Conservation (phyloP, 1,140 invertebrate species). For the Cotesia chilonis region DNA sequence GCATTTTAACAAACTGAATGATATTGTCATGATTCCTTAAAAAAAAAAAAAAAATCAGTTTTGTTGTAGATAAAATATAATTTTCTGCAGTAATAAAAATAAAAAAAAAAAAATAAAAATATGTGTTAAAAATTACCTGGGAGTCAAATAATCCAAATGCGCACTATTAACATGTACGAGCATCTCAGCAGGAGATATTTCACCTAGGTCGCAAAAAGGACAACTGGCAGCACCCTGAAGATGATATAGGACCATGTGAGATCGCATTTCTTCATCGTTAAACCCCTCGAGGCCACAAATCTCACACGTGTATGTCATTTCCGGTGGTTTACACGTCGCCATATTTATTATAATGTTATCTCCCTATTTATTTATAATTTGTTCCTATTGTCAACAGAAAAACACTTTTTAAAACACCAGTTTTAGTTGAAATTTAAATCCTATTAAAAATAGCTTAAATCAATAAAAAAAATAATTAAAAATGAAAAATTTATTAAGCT, state of each 20-base stretch:
- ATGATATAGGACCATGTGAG: slow-evolving; percentile 79
- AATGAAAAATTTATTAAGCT: background rate
- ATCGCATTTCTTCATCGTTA: slow-evolving; percentile 80
- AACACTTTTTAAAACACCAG: slow-evolving; percentile 1
- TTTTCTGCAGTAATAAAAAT: background rate
- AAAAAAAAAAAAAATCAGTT: too few relatives aligned
- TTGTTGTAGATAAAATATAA: too few relatives aligned
- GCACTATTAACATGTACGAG: slow-evolving; percentile 81
- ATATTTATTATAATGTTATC: slow-evolving; percentile 43
- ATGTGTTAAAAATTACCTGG: slow-evolving; percentile 64
- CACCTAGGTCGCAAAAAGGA: slow-evolving; percentile 82
- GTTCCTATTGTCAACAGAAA: background rate
- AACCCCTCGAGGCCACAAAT: slow-evolving; percentile 83
- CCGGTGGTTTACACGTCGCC: slow-evolving; percentile 59
- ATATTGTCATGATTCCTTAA: too few relatives aligned
- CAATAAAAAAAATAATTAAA: too few relatives aligned
- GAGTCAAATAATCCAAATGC: slow-evolving; percentile 81
- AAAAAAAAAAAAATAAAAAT: slow-evolving; percentile 14
- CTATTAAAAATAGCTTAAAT: too few relatives aligned
- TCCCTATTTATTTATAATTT: slow-evolving; percentile 21
- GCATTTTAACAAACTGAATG: too few relatives aligned
- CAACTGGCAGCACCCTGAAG: slow-evolving; percentile 79
- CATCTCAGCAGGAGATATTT: slow-evolving; percentile 77
- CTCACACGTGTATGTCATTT: slow-evolving; percentile 75
- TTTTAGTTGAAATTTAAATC: background rate